Evolutionary conservation across 2,797 vertebrate species (phyloP).

Genomic region (Pseudochirops cupreus): DNA sequence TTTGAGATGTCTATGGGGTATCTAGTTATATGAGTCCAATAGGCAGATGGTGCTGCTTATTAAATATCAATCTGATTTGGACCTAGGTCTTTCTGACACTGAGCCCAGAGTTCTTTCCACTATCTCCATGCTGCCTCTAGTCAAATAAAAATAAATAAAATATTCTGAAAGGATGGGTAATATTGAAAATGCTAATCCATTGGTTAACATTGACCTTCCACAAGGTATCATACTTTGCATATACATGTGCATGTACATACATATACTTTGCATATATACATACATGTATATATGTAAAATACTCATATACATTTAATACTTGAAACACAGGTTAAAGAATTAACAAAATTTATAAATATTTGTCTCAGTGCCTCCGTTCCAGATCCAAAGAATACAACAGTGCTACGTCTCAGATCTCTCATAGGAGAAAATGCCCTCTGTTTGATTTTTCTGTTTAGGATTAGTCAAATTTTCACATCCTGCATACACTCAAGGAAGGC

Average conservation of each 20-base stretch:
- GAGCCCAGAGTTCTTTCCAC: neutral
- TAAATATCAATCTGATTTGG: neutral
- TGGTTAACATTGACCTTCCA: neutral
- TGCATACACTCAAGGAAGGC: conserved; percentile 3
- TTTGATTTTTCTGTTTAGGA: neutral
- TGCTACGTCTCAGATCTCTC: neutral
- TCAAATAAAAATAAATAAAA: neutral
- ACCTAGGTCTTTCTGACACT: neutral
- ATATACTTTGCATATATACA: too few relatives aligned
- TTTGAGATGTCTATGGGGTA: neutral
- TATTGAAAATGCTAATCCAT: neutral
- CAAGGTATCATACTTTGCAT: neutral
- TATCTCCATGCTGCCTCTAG: neutral
- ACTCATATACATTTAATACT: neutral
- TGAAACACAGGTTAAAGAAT: neutral
- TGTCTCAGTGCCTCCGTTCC: neutral
- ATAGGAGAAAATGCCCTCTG: neutral
- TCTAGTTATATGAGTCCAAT: neutral
- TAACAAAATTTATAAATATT: neutral
- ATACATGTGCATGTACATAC: neutral
- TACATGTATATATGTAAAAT: too few relatives aligned
- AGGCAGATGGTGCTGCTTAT: neutral
- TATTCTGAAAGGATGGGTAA: neutral
- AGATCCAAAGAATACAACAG: neutral
- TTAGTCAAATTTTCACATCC: conserved; percentile 32